Conservation (phyloP, 37 sponge, comb jelly and placozoan species). For the Lycopodina hypogea region DNA sequence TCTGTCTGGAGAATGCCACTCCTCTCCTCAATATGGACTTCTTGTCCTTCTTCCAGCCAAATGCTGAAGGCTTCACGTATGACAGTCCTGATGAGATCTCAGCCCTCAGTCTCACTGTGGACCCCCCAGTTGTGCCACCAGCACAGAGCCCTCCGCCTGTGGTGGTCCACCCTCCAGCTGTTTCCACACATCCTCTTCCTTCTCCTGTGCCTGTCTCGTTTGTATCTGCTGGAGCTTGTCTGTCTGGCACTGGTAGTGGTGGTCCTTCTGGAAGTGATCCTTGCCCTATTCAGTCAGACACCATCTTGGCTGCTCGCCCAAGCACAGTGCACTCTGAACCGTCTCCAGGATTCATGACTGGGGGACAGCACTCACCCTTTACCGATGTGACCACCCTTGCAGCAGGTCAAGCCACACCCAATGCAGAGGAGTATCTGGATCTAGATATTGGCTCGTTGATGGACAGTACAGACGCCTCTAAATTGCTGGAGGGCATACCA, state of each 20-base stretch:
- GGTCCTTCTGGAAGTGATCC: background rate
- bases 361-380: no score
- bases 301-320: background rate
- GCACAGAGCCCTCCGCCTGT: no score
- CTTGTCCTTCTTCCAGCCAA: slow-evolving; percentile 22
- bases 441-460: slow-evolving; percentile 11
- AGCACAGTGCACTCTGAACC: background rate
- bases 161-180: no score
- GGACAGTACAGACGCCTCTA: slow-evolving; percentile 4
- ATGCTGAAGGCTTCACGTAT: background rate
- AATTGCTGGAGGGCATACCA: slow-evolving; percentile 48
- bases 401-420: background rate
- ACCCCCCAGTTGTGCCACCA: background rate
- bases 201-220: no score
- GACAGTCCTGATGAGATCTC: background rate
- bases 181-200: no score
- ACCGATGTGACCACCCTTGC: no score
- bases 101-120: background rate
- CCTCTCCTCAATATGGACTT: slow-evolving; percentile 26
- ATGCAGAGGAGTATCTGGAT: background rate
- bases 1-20: slow-evolving; percentile 29
- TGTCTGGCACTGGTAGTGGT: background rate
- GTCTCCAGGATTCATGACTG: background rate
- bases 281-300: background rate
- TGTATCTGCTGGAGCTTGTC: background rate